A percentile compares a stretch with the other conserved stretches of the same genome.
phyloP scores from a whole-genome alignment of 1,140 invertebrate genomes.

The Ceratina calcarata region DNA sequence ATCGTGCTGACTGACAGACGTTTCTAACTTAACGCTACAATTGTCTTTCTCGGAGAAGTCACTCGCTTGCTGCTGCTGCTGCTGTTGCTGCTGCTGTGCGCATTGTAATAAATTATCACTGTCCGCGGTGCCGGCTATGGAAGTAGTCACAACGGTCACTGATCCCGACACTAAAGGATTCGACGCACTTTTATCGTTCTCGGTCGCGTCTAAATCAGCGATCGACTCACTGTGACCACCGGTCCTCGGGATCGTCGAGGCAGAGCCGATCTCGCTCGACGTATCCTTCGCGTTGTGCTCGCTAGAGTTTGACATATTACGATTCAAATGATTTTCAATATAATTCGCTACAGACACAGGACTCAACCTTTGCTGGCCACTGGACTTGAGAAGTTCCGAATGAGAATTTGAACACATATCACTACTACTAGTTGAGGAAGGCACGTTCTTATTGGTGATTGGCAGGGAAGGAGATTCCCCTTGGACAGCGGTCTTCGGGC shows the following conservation, averaged over 20 bases:
- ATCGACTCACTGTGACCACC: slow-evolving; percentile 57
- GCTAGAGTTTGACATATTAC: slow-evolving; percentile 64
- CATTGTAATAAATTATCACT: slow-evolving; percentile 73
- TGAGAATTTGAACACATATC: slow-evolving; percentile 80
- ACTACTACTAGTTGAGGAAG: slow-evolving; percentile 79
- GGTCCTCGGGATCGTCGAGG: slow-evolving; percentile 54
- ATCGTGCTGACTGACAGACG: slow-evolving; percentile 63
- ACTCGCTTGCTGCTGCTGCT: slow-evolving; percentile 62
- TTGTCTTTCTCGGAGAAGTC: slow-evolving; percentile 61
- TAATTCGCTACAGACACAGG: slow-evolving; percentile 69
- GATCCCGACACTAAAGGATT: slow-evolving; percentile 64
- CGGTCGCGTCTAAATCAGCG: slow-evolving; percentile 53
- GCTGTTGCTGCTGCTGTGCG: slow-evolving; percentile 59
- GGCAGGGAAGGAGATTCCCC: slow-evolving; percentile 64
- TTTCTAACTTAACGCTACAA: slow-evolving; percentile 65
- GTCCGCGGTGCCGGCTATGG: slow-evolving; percentile 57
- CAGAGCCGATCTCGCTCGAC: slow-evolving; percentile 59
- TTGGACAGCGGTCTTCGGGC: slow-evolving; percentile 52
- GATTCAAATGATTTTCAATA: slow-evolving; percentile 69
- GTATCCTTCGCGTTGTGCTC: slow-evolving; percentile 54
- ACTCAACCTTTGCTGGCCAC: slow-evolving; percentile 67
- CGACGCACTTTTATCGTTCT: slow-evolving; percentile 56
- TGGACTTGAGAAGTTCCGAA: slow-evolving; percentile 73
- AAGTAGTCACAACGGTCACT: slow-evolving; percentile 60
- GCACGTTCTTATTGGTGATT: slow-evolving; percentile 79